Evolutionary conservation across 2,797 vertebrate species (phyloP).

Genomic region (Gymnopithys bicolor): DNA sequence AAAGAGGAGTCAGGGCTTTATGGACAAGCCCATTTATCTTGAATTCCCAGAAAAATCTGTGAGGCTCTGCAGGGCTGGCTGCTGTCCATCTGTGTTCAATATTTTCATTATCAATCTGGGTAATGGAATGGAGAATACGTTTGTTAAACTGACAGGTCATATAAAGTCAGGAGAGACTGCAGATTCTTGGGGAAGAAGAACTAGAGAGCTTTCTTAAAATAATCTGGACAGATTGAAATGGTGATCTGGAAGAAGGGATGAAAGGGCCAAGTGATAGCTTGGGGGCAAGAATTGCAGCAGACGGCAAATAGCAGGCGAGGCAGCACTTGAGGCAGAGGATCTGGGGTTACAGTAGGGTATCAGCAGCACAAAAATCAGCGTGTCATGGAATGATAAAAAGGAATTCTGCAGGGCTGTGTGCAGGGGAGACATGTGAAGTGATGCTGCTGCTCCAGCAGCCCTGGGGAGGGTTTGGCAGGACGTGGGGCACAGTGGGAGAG

Average conservation of each 20-base stretch:
- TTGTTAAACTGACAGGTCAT: conserved; percentile 61
- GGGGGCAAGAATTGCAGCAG: conserved; percentile 9
- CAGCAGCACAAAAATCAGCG: background rate
- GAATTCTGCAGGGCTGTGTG: background rate
- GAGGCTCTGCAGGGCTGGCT: conserved; percentile 59
- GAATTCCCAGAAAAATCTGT: conserved; percentile 58
- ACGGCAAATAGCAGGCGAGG: background rate
- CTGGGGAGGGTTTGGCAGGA: accelerated
- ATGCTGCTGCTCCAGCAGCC: background rate
- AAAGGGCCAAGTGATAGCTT: background rate
- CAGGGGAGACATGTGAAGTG: background rate
- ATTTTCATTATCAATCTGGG: conserved; percentile 60
- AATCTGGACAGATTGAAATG: background rate
- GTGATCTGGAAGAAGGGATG: conserved; percentile 12
- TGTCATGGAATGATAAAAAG: background rate
- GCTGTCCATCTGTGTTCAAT: conserved; percentile 49
- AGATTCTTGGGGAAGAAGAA: background rate
- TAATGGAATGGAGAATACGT: conserved; percentile 52
- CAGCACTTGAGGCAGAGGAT: background rate
- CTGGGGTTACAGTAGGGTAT: background rate
- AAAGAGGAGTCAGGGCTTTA: background rate
- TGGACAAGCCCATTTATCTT: conserved; percentile 10
- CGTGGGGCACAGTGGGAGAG: background rate
- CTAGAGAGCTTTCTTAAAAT: background rate
- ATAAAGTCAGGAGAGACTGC: background rate